Evolutionary conservation across 2,797 vertebrate genomes (phyloP).

Genomic region (Hemibagrus guttatus): DNA sequence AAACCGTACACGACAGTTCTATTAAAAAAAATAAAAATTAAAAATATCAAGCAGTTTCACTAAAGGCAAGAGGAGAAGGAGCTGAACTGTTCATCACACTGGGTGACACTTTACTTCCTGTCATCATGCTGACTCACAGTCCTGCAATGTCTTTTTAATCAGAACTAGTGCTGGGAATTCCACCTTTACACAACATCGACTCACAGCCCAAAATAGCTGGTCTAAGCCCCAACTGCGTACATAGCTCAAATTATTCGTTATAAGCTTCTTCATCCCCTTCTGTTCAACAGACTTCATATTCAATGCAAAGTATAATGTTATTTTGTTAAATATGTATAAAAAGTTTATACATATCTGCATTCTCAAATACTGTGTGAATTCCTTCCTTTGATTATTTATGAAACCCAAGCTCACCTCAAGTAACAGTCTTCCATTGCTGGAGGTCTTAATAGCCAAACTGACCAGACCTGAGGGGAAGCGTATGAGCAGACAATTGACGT

Average conservation of each 20-base stretch:
- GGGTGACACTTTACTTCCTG: not conserved
- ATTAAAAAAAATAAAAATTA: not conserved
- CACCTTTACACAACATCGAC: not conserved
- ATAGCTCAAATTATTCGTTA: not conserved
- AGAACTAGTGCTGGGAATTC: not conserved
- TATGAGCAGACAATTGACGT: conserved; percentile 81
- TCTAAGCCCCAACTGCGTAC: not conserved
- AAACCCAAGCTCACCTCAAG: conserved; percentile 78
- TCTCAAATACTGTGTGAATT: not conserved
- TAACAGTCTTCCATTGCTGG: conserved; percentile 74
- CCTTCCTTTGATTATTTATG: not conserved
- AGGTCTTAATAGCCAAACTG: conserved; percentile 75
- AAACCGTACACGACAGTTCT: conserved; percentile 85
- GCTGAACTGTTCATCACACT: not conserved
- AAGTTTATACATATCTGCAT: not conserved
- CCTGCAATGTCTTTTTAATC: not conserved
- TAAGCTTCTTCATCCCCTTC: not conserved
- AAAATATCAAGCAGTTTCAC: not conserved
- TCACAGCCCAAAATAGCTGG: not conserved
- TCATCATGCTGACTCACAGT: not conserved
- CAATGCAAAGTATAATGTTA: not conserved
- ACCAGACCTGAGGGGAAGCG: conserved; percentile 79
- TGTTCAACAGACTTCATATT: not conserved
- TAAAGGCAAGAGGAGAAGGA: not conserved
- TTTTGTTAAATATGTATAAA: not conserved